Conservation (phyloP, 1,140 invertebrate species). For the Drosophila dunni region DNA sequence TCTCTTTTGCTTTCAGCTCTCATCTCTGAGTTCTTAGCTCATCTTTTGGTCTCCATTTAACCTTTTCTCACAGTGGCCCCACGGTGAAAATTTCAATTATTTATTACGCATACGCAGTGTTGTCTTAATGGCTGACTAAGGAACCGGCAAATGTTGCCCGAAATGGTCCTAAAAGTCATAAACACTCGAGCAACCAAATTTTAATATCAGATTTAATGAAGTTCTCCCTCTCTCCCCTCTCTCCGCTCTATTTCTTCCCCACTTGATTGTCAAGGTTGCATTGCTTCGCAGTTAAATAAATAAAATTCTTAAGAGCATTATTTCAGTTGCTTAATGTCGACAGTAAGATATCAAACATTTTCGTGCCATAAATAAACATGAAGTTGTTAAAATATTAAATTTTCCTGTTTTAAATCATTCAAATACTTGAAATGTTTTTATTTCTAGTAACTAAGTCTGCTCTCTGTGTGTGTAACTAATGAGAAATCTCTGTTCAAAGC, state of each 20-base stretch:
- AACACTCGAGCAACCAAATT: constrained; percentile 23
- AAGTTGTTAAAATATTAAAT: too few species aligned
- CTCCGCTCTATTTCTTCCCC: neutral
- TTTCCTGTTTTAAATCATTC: too few species aligned
- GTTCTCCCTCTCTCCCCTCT: neutral
- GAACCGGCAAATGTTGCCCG: constrained; percentile 21
- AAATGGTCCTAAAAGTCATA: constrained; percentile 39
- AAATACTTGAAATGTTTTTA: too few species aligned
- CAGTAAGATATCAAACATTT: too few species aligned
- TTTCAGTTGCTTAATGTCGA: neutral
- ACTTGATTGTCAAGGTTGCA: constrained; percentile 15
- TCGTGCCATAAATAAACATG: too few species aligned
- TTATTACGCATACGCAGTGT: constrained; percentile 76
- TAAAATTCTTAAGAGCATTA: neutral
- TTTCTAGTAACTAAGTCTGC: too few species aligned
- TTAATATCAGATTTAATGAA: constrained; percentile 42
- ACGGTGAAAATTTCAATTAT: constrained; percentile 76
- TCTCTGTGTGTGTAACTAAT: too few species aligned
- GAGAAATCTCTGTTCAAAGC: neutral
- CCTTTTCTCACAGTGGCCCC: constrained; percentile 57
- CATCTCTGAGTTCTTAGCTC: constrained; percentile 7
- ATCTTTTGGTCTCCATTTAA: constrained; percentile 42
- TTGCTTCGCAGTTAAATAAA: neutral
- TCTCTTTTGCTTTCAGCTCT: constrained; percentile 22
- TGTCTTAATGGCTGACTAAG: constrained; percentile 71